phyloP scores from a whole-genome alignment of 1,140 invertebrate species.

The Eufriesea mexicana region DNA sequence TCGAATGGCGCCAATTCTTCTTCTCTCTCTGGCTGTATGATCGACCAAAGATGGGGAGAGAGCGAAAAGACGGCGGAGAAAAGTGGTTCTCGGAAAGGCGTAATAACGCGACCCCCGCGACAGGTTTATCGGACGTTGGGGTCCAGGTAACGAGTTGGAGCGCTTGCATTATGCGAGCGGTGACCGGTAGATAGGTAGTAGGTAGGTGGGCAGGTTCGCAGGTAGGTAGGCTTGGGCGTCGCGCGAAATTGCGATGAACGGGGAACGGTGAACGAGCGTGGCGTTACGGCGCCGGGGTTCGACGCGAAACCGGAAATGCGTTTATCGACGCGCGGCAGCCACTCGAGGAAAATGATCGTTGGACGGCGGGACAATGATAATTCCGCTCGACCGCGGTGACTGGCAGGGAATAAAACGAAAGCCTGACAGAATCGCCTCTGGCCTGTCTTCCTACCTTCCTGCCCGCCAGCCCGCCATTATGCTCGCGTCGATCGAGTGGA shows the following conservation, averaged over 20 bases:
- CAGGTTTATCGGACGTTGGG: background rate
- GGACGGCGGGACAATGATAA: conserved; percentile 49
- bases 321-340: conserved; percentile 44
- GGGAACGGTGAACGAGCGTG: conserved; percentile 2
- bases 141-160: background rate
- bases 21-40: too few relatives aligned
- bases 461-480: conserved; percentile 17
- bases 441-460: background rate
- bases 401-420: conserved; percentile 48
- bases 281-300: conserved; percentile 8
- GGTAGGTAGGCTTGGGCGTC: background rate
- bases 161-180: conserved; percentile 2
- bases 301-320: conserved; percentile 42
- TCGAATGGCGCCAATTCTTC: background rate
- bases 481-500: conserved; percentile 42
- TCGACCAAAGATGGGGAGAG: background rate
- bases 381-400: conserved; percentile 26
- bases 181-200: too few relatives aligned
- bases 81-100: background rate
- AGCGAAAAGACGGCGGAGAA: background rate
- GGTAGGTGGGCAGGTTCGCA: too few relatives aligned
- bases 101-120: background rate
- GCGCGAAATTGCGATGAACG: conserved; percentile 31
- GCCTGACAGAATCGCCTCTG: conserved; percentile 18
- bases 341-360: conserved; percentile 55